Evolutionary conservation across 2,888 invertebrate species (phyloP), one percentile per base, ranked within the genome.

Genomic region (Gasteruption jaculator): DNA sequence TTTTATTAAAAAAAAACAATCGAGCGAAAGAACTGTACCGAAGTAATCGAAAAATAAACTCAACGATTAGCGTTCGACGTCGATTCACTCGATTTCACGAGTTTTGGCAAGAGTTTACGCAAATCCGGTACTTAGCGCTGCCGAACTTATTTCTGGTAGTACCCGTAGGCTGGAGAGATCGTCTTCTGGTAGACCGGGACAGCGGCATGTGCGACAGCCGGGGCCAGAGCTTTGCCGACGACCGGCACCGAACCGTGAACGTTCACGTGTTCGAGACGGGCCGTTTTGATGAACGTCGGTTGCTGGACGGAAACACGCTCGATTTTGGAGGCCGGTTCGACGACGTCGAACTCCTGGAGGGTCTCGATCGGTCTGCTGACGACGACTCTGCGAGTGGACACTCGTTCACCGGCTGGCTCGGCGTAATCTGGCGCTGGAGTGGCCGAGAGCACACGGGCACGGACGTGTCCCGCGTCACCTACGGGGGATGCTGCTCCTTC

Each of bases 331-430:
- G 76, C 75, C 21, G 80, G 80, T 57, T 80, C 77, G 31, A 77
- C 74, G 30, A 79, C 76, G 46, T 79, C 76, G 18, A 77, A 72
- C 57, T 79, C 77, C 54, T 79, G 77, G 12, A 79, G 71, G 2
- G 80, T 80, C 61, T 79, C 78, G 48, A 80, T 76, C 11, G 79
- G 80, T 43, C 78, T 73, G 50, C 75, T 77, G 27, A 80, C 75
- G n/a, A 80, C 80, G 46, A 80, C 76, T 46, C 80, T 74, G 22
- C 79, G 72, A 22, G 79, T 79, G 49, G 78, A 77, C 36, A 78
- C 75, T 40, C 75, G 75, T 62, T 80, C 79, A 35, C 75, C 75
- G 31, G 74, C 67, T 34, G 77, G 71, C 15, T 73, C 68, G 1
- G 71, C 68, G 55, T 74, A 68, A 3, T 71, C 71, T 14, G 78